Evolutionary conservation across 1,140 invertebrate genomes (phyloP).

Genomic region (Drosophila serrata): DNA sequence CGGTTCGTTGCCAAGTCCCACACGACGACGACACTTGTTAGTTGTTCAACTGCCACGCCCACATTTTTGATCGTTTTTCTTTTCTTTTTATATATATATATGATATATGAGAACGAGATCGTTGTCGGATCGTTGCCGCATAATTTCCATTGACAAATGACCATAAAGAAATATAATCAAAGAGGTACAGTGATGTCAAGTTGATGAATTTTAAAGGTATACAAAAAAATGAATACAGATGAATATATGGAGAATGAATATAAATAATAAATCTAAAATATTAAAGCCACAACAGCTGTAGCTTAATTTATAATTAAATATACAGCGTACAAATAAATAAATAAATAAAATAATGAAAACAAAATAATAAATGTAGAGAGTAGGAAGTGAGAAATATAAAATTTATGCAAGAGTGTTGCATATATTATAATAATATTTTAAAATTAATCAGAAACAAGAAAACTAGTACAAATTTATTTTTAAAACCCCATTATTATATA

Average conservation of each 20-base stretch:
- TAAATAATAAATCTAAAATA: neutral
- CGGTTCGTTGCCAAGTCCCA: slow-evolving; percentile 1
- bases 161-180: slow-evolving; percentile 48
- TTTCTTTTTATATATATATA: too few species aligned
- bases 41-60: slow-evolving; percentile 34
- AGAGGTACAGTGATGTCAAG: slow-evolving; percentile 10
- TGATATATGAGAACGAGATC: slow-evolving; percentile 55
- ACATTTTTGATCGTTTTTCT: slow-evolving; percentile 32
- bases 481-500: too few species aligned
- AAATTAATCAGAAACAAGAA: neutral
- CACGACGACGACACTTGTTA: slow-evolving; percentile 19
- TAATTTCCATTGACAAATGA: slow-evolving; percentile 73
- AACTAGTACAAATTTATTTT: too few species aligned
- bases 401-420: neutral
- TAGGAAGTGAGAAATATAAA: neutral
- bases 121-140: slow-evolving; percentile 54
- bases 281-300: too few species aligned
- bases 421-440: too few species aligned
- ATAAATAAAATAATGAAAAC: neutral
- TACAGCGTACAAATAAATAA: too few species aligned
- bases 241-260: neutral
- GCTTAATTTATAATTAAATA: too few species aligned
- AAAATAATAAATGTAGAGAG: neutral
- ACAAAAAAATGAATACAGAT: too few species aligned
- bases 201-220: too few species aligned